Percentiles rank a stretch among this genome's conserved stretches.
Conservation (phyloP, 2,113 vertebrate genomes). For the Calypte anna region DNA sequence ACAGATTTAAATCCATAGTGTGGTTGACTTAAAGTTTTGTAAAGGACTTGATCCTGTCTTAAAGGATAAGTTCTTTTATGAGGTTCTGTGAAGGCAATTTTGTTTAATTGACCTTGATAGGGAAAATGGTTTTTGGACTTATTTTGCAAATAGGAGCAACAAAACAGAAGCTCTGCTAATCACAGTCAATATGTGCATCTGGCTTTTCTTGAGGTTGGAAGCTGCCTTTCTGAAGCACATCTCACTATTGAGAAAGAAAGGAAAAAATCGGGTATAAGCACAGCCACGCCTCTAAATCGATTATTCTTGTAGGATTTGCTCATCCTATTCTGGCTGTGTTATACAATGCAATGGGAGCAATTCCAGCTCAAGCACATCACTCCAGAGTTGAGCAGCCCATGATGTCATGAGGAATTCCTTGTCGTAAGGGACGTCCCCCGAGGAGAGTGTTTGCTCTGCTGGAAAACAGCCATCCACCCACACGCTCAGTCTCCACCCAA, state of each 20-base stretch:
- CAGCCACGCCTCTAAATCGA: conserved; percentile 16
- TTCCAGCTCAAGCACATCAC: conserved; percentile 5
- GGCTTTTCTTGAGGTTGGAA: neutral
- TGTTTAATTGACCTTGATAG: neutral
- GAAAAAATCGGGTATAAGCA: neutral
- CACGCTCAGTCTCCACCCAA: conserved; percentile 1
- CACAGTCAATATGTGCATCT: neutral
- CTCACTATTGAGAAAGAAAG: neutral
- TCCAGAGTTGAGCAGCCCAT: conserved; percentile 14
- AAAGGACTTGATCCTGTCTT: neutral
- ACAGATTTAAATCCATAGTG: neutral
- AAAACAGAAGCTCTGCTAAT: neutral
- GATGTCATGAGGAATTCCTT: conserved; percentile 64
- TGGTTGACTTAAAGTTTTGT: neutral
- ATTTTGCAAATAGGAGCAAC: neutral
- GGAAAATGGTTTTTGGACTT: neutral
- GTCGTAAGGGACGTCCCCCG: conserved; percentile 12
- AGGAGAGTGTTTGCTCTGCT: conserved; percentile 35
- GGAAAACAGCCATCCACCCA: conserved; percentile 26
- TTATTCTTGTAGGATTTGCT: conserved; percentile 51
- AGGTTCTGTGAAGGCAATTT: neutral
- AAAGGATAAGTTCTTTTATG: neutral
- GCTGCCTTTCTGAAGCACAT: neutral
- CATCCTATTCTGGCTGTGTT: neutral
- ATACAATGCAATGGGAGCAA: neutral